phyloP scores from a whole-genome alignment of 2,797 vertebrate species.

The Hemibagrus guttatus region DNA sequence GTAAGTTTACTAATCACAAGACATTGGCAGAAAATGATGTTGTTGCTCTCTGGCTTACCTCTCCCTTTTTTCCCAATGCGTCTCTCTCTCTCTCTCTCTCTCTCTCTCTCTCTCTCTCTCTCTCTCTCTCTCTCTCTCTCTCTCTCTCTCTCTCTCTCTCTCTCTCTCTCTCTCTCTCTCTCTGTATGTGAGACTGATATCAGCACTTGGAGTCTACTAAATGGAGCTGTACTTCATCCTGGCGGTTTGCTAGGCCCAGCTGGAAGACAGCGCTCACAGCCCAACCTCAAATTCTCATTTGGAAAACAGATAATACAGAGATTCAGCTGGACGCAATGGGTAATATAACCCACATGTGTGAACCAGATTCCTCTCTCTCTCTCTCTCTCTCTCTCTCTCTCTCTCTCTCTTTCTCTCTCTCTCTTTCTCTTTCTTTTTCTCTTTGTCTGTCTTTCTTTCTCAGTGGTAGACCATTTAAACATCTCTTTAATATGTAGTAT shows the following conservation, averaged over 20 bases:
- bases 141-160: slow-evolving; percentile 17
- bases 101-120: slow-evolving; percentile 14
- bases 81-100: slow-evolving; percentile 22
- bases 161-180: neutral
- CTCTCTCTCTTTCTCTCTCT: neutral
- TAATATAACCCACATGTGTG: slow-evolving; percentile 56
- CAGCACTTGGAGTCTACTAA: slow-evolving; percentile 27
- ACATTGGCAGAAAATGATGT: neutral
- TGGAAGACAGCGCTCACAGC: slow-evolving; percentile 32
- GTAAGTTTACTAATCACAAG: neutral
- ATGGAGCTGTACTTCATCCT: slow-evolving; percentile 46
- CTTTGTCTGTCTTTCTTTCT: neutral
- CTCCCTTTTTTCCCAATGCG: neutral
- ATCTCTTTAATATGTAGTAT: neutral
- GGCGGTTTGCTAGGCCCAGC: slow-evolving; percentile 36
- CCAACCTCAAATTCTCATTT: slow-evolving; percentile 40
- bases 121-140: slow-evolving; percentile 16
- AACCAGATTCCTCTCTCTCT: slow-evolving; percentile 26
- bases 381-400: neutral
- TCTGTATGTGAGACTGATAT: slow-evolving; percentile 37
- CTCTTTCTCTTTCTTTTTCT: neutral
- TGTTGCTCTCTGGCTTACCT: slow-evolving; percentile 14
- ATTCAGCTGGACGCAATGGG: slow-evolving; percentile 46
- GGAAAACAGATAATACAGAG: slow-evolving; percentile 48
- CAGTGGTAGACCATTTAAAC: neutral